phyloP scores from a whole-genome alignment of 2,113 vertebrate species.

The Pelecanoides urinatrix region DNA sequence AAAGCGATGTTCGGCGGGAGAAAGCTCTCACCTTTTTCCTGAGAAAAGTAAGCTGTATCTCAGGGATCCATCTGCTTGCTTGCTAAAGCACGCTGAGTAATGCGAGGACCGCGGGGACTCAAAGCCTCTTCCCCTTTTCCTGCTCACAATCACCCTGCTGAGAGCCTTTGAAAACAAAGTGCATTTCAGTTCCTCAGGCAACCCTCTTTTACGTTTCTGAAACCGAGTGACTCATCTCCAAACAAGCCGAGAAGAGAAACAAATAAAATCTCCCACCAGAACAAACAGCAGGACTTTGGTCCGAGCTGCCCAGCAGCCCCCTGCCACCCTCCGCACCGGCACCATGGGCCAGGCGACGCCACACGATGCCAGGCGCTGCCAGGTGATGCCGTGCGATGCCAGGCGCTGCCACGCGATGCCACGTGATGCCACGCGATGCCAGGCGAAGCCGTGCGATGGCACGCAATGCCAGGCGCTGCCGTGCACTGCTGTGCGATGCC shows the following conservation, averaged over 20 bases:
- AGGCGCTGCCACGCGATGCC: too few relatives aligned
- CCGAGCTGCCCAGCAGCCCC: neutral
- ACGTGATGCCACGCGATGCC: too few relatives aligned
- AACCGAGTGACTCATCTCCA: constrained; percentile 10
- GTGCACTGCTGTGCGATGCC: too few relatives aligned
- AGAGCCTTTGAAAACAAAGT: neutral
- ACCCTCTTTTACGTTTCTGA: neutral
- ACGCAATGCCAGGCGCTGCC: too few relatives aligned
- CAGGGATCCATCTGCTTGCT: neutral
- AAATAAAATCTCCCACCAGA: neutral
- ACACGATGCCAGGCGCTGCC: too few relatives aligned
- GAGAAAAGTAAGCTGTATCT: neutral
- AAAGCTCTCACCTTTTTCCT: neutral
- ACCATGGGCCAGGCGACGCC: too few relatives aligned
- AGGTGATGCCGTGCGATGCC: too few relatives aligned
- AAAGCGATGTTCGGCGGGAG: neutral
- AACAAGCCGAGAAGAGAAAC: neutral
- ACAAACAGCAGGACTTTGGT: fast-evolving
- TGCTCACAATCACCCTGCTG: constrained; percentile 1
- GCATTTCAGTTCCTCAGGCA: constrained; percentile 15
- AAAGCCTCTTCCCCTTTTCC: constrained; percentile 40
- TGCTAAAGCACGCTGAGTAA: neutral
- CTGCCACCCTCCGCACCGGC: fast-evolving
- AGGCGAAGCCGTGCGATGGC: too few relatives aligned
- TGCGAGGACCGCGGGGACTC: constrained; percentile 9